Conservation (phyloP, 2,797 vertebrate genomes). For the Lutjanus argentimaculatus region DNA sequence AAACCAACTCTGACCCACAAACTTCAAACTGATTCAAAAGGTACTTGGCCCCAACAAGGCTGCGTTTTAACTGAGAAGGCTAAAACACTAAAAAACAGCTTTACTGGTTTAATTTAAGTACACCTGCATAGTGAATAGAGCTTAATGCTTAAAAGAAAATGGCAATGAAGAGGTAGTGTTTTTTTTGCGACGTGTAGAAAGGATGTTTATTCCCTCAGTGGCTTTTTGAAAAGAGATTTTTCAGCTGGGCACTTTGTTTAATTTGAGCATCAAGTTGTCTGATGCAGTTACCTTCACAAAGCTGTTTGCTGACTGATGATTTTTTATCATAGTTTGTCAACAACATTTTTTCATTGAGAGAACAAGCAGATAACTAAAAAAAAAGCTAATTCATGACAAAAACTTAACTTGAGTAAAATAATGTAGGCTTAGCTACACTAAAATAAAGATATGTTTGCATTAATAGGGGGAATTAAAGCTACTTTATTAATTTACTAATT, state of each 20-base stretch:
- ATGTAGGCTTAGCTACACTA: no score
- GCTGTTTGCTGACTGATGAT: not conserved
- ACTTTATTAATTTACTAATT: no score
- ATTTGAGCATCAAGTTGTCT: not conserved
- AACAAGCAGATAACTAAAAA: no score
- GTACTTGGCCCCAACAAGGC: not conserved
- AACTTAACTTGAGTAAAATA: no score
- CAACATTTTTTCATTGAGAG: no score
- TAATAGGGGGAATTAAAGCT: no score
- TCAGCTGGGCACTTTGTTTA: constrained; percentile 5
- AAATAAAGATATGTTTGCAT: no score
- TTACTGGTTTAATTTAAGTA: constrained; percentile 10
- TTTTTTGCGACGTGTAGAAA: not conserved
- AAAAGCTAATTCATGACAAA: no score
- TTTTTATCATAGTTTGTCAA: no score
- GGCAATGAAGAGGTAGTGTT: no score
- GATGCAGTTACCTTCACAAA: constrained; percentile 22
- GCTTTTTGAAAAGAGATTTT: constrained; percentile 6
- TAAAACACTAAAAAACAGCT: not conserved
- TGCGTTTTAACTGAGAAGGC: not conserved
- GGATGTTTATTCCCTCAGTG: not conserved
- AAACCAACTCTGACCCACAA: not conserved
- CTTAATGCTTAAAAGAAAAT: not conserved
- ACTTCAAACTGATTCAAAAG: constrained; percentile 11
- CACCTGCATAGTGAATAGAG: not conserved